Percentiles rank a stretch among this genome's conserved stretches.
These are phyloP conservation scores for Macrosoma leucophasiata DNA, from an alignment of 2,888 invertebrate species.

Conservation along the genomic window DNA sequence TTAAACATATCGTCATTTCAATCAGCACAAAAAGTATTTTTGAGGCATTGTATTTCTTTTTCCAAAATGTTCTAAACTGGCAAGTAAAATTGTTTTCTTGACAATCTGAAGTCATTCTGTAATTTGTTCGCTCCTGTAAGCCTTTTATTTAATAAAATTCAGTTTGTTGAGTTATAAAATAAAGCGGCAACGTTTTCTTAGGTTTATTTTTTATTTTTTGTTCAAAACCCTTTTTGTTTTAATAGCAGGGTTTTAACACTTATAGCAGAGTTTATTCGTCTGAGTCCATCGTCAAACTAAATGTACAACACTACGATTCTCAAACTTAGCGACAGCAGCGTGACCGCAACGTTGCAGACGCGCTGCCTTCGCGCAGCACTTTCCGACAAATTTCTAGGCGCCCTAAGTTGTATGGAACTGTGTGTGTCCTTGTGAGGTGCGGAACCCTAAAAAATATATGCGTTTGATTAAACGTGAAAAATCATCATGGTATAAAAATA, in stretches of 20 bases:
- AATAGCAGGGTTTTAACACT: conserved; percentile 13
- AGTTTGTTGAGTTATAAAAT: conserved; percentile 12
- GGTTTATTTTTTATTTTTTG: conserved; percentile 9
- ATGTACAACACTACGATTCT: conserved; percentile 13
- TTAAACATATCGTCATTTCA: no score
- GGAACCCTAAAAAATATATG: no score
- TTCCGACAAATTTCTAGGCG: conserved; percentile 24
- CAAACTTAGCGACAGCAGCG: conserved; percentile 12
- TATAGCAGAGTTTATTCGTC: conserved; percentile 7
- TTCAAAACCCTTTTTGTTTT: conserved; percentile 8
- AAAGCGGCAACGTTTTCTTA: conserved; percentile 10
- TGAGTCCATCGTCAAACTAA: conserved; percentile 11
- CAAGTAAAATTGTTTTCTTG: conserved; percentile 8
- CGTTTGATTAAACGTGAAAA: no score
- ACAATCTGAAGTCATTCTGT: conserved; percentile 10
- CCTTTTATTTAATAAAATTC: conserved; percentile 12
- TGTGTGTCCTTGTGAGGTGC: no score
- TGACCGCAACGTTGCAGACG: conserved; percentile 12
- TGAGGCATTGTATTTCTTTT: conserved; percentile 4
- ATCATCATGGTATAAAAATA: no score
- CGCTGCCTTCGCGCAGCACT: conserved; percentile 8
- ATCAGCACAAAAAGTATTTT: conserved; percentile 7
- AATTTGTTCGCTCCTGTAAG: conserved; percentile 8
- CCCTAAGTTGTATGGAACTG: no score
- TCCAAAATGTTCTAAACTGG: conserved; percentile 6